Base-by-base conservation (phyloP, 2,113 vertebrate species). In the Peromyscus californicus region DNA sequence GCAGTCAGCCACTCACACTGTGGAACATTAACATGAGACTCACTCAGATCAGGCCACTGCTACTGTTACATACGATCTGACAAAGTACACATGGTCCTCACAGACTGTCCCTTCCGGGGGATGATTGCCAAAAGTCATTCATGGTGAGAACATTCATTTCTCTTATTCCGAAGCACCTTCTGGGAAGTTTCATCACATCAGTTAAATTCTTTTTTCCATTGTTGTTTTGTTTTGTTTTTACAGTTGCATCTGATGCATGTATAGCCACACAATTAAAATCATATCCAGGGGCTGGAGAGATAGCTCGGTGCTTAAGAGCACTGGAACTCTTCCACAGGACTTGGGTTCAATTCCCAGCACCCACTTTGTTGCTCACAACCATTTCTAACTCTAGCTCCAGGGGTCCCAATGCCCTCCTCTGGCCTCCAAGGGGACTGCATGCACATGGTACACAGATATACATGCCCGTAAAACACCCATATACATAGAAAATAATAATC, bases 141-240 rank as follows among this genome's bases (percentile, higher is more conserved):
- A 57, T 3, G 5, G 0, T 26, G 42, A 85, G 57, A 79, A 90
- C 7, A 11, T 2, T n/a, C 29, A 29, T 54, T 21, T 6, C 63
- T 90, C 82, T 74, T 33, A 12, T 74, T 70, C 54, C 42, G 39
- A 95, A 94, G 39, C 9, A 33, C 91, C 86, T 79, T 57, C 39
- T 36, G 70, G 31, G 22, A 21, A 13, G 10, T 22, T 39, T 63
- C 59, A 33, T 69, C 21, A 29, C 10, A 51, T 39, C 26, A 29
- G 0, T 42, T 63, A 42, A 24, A 33, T 33, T 65, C 31, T 51
- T 84, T 84, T n/a, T 33, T 59, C 76, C 31, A 29, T n/a, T n/a
- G 19, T 59, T 59, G 13, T 11, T 61, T 78, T 45, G 15, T 31
- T 33, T 70, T 70, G 16, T 5, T 1, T 12, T 4, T 21, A 36